phyloP scores from a whole-genome alignment of 2,888 invertebrate species.

The Sesia bembeciformis region DNA sequence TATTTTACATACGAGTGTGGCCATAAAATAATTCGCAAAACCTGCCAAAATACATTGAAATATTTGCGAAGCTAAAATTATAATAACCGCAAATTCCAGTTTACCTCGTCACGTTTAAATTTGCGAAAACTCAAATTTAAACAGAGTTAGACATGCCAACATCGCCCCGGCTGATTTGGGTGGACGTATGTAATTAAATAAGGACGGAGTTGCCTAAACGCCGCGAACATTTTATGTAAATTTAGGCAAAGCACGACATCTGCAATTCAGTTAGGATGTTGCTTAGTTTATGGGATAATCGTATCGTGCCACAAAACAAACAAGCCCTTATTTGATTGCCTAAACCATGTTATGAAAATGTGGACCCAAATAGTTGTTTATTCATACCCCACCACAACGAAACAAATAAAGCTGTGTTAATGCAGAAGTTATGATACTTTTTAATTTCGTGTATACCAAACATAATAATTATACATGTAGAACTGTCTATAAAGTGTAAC shows the following conservation, averaged over 20 bases:
- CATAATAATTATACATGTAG: too few species aligned
- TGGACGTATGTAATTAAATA: slow-evolving; percentile 39
- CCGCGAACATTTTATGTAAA: slow-evolving; percentile 31
- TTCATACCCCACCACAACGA: too few species aligned
- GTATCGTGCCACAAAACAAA: slow-evolving; percentile 14
- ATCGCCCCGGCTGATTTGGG: slow-evolving; percentile 25
- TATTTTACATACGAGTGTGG: too few species aligned
- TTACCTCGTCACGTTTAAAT: background rate
- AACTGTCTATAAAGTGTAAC: too few species aligned
- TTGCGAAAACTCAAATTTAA: slow-evolving; percentile 16
- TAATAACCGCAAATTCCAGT: background rate
- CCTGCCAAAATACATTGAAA: background rate
- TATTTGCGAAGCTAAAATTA: background rate
- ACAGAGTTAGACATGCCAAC: slow-evolving; percentile 21
- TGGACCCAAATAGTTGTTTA: background rate
- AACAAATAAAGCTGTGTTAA: too few species aligned
- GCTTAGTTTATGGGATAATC: slow-evolving; percentile 10
- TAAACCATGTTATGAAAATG: slow-evolving; percentile 10
- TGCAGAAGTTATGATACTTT: too few species aligned
- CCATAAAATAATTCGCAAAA: too few species aligned
- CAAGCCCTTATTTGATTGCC: slow-evolving; percentile 21
- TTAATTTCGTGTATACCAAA: too few species aligned
- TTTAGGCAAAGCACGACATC: slow-evolving; percentile 25
- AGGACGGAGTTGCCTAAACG: slow-evolving; percentile 19
- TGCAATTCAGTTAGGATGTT: slow-evolving; percentile 23